Base-by-base conservation (phyloP, 2,888 invertebrate species). In the Drosophila testacea region DNA sequence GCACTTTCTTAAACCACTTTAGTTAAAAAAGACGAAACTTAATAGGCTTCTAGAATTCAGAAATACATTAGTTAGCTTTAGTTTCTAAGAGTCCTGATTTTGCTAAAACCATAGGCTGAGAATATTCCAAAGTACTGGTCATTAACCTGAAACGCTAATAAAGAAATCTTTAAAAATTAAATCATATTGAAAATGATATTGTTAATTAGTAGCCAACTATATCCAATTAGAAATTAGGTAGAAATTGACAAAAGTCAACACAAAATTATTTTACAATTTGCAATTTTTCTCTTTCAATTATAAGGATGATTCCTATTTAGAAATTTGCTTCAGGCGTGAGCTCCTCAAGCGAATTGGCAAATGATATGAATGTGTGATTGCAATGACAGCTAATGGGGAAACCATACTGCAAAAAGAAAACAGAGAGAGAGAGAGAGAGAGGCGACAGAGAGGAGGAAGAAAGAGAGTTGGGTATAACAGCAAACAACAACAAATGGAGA, bases 381-480 rank as follows among this genome's bases (percentile, higher is more conserved):
- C 55, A 62, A 27, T 67, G 67, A 42, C 54, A 63, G 67, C 73
- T 64, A 73, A 73, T 73, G 68, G 63, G 52, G 11, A 47, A 69
- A 59, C 5, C 69, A 66, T 55, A 65, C 64, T 67, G 46, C 22
- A 65, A 28, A 28, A 2, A 28, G 11, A 28, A 7, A 13, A 6
- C 46, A 13, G n/a, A 9, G 38, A 6, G 51, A 36, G 42, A 16
- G 32, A 10, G 13, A 27, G 13, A 9, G 36, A 10, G 32, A 28
- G 65, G 34, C 28, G 4, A 22, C 9, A 13, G 9, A 11, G 16
- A 7, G 38, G 51, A 41, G 42, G n/a, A 32, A 10, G 22, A n/a
- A 30, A 13, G 50, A 36, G 38, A 38, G 54, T 42, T 65, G 10
- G 41, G 50, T 9, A 36, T 13, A 56, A 36, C 11, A 36, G 16